Evolutionary conservation across 2,888 invertebrate species (phyloP).

Genomic region (Patella caerulea): DNA sequence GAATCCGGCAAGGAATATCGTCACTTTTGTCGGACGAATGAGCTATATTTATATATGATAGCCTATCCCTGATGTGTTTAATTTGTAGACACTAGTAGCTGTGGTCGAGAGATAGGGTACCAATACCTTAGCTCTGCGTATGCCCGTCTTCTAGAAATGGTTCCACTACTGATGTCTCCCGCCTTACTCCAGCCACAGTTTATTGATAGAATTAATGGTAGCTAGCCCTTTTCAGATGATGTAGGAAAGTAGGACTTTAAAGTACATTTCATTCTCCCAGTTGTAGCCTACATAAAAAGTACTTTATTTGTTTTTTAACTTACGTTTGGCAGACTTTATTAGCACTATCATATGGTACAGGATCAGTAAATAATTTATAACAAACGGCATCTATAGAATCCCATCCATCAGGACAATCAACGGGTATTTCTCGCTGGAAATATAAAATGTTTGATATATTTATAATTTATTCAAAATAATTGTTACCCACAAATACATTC

Average conservation of each 20-base stretch:
- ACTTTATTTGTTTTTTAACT: background rate
- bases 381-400: conserved; percentile 30
- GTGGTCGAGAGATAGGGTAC: too few species aligned
- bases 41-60: too few species aligned
- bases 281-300: background rate
- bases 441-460: background rate
- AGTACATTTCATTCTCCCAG: background rate
- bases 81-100: too few species aligned
- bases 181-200: too few species aligned
- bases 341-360: conserved; percentile 35
- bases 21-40: too few species aligned
- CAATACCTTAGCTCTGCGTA: too few species aligned
- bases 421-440: background rate
- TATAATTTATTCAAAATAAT: too few species aligned
- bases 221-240: background rate
- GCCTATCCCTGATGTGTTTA: too few species aligned
- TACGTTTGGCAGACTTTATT: conserved; percentile 33
- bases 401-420: conserved; percentile 31
- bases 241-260: background rate
- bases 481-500: too few species aligned
- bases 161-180: too few species aligned
- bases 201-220: background rate
- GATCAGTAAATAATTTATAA: conserved; percentile 29
- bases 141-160: too few species aligned
- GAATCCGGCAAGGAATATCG: too few species aligned